These are phyloP conservation scores for Spizaetus ornatus DNA, from an alignment of 2,113 vertebrate genomes.

Conservation along the genomic window DNA sequence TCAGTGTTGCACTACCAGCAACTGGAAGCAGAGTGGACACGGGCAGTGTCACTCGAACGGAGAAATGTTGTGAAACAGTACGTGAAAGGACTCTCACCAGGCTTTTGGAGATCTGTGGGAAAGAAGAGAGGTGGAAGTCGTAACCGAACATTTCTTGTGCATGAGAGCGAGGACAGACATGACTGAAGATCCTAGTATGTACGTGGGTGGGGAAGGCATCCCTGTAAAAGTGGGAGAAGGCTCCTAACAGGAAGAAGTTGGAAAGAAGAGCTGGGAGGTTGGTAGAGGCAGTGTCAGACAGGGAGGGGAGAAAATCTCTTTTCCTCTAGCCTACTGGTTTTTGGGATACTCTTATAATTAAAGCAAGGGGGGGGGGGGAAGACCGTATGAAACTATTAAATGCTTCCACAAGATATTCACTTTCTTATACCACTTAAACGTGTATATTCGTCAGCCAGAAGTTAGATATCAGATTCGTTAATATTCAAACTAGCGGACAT, in stretches of 20 bases:
- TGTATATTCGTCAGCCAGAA: neutral
- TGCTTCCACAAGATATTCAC: neutral
- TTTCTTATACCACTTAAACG: neutral
- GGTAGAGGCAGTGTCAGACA: fast-evolving
- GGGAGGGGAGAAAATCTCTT: neutral
- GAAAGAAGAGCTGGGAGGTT: neutral
- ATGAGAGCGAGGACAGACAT: neutral
- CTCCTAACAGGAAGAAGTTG: neutral
- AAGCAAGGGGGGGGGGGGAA: neutral
- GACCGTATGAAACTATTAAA: neutral
- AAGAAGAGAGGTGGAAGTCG: neutral
- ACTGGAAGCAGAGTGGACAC: fast-evolving
- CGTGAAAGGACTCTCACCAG: neutral
- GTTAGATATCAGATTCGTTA: neutral
- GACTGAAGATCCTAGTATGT: neutral
- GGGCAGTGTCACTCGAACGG: fast-evolving
- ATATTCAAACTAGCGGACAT: neutral
- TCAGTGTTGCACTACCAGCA: neutral
- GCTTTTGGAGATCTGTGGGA: neutral
- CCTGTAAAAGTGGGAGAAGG: neutral
- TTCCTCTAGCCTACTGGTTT: neutral
- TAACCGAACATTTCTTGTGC: neutral
- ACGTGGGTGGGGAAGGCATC: neutral
- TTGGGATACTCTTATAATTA: neutral
- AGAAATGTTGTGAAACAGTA: neutral